Conservation (phyloP, 1,140 invertebrate genomes). For the Gryon sp. region DNA sequence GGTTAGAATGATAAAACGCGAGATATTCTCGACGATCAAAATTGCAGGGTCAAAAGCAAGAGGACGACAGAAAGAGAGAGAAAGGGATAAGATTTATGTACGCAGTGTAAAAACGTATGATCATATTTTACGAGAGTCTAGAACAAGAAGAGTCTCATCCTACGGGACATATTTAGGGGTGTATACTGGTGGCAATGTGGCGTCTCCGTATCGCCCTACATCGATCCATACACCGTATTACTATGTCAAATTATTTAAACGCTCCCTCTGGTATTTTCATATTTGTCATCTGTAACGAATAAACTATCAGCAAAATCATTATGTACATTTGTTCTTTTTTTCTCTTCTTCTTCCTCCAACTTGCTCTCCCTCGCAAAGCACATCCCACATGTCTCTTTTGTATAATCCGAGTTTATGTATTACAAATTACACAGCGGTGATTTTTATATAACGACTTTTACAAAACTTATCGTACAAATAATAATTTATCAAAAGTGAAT, state of each 20-base stretch:
- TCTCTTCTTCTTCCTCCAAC: too few relatives aligned
- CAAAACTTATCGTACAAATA: too few relatives aligned
- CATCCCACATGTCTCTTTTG: too few relatives aligned
- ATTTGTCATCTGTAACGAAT: conserved; percentile 48
- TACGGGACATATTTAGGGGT: conserved; percentile 35
- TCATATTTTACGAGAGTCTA: conserved; percentile 38
- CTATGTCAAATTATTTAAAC: conserved; percentile 51
- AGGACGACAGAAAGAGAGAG: conserved; percentile 2
- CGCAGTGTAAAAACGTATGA: conserved; percentile 28
- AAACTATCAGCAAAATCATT: conserved; percentile 41
- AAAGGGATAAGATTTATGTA: conserved; percentile 23
- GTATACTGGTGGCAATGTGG: conserved; percentile 31
- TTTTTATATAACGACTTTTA: too few relatives aligned
- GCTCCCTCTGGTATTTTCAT: conserved; percentile 44
- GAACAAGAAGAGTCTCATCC: conserved; percentile 31
- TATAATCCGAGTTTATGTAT: too few relatives aligned
- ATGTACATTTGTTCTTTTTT: background rate
- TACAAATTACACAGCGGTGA: too few relatives aligned
- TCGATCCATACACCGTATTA: conserved; percentile 26
- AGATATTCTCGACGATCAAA: too few relatives aligned
- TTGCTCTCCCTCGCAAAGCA: too few relatives aligned
- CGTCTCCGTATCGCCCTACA: conserved; percentile 34
- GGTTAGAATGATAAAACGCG: too few relatives aligned
- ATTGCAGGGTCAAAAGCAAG: background rate
- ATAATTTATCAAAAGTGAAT: too few relatives aligned